phyloP scores from a whole-genome alignment of 30 jellyfish, hydroid and myxozoan species.

The Turritopsis dohrnii region DNA sequence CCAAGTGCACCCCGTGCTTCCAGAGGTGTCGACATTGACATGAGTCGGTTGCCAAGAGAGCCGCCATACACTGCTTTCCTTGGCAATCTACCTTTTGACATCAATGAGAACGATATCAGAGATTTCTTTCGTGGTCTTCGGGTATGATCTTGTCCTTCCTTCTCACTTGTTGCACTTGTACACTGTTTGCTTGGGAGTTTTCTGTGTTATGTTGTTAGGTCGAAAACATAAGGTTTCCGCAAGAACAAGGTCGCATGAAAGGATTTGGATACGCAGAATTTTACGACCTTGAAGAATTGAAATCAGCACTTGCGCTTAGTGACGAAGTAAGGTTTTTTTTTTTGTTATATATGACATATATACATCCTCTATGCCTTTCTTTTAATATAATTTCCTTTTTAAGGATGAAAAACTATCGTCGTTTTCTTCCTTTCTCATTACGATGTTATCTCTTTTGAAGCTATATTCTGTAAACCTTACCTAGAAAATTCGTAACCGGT shows the following conservation, averaged over 20 bases:
- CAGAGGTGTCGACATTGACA: constrained; percentile 53
- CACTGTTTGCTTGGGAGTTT: not conserved
- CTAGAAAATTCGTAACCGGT: constrained; percentile 34
- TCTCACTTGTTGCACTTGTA: not conserved
- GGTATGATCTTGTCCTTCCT: constrained; percentile 39
- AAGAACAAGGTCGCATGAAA: constrained; percentile 69
- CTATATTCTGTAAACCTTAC: not conserved
- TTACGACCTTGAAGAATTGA: constrained; percentile 51
- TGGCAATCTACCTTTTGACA: constrained; percentile 88
- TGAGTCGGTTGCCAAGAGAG: constrained; percentile 54
- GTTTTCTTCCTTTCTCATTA: too few relatives aligned
- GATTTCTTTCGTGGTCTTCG: constrained; percentile 62
- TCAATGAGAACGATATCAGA: constrained; percentile 61
- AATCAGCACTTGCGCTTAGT: constrained; percentile 64
- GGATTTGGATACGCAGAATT: constrained; percentile 98
- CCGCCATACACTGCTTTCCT: constrained; percentile 94
- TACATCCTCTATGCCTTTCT: not conserved
- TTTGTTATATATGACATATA: not conserved
- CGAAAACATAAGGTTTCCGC: constrained; percentile 45
- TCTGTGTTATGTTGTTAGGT: not conserved
- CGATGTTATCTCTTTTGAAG: too few relatives aligned
- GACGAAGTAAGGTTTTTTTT: constrained; percentile 44
- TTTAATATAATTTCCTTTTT: not conserved
- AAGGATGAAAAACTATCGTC: too few relatives aligned
- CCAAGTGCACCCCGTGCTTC: constrained; percentile 95